Evolutionary conservation across 2,888 invertebrate genomes (phyloP).

Genomic region (Osmoderma eremita): DNA sequence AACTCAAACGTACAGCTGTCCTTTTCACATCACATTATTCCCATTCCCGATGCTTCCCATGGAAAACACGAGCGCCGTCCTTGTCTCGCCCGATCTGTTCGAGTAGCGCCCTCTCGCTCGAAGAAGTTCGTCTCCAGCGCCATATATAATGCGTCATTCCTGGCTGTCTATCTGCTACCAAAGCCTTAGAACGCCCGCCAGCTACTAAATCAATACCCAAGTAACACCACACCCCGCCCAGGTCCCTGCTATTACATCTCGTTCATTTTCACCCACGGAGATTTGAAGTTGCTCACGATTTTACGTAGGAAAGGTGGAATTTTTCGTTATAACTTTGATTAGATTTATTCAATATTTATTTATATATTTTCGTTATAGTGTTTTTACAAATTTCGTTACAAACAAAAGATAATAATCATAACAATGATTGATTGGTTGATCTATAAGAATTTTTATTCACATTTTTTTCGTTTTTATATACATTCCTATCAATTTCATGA

Average conservation of each 20-base stretch:
- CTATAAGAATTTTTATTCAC: too few species aligned
- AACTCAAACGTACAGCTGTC: slow-evolving; percentile 58
- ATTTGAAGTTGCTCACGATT: slow-evolving; percentile 32
- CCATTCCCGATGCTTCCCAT: slow-evolving; percentile 47
- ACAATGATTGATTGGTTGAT: too few species aligned
- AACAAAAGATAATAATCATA: too few species aligned
- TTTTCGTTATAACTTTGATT: background rate
- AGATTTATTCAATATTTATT: too few species aligned
- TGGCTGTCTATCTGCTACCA: slow-evolving; percentile 64
- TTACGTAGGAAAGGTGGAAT: background rate
- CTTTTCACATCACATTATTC: slow-evolving; percentile 61
- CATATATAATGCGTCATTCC: slow-evolving; percentile 66
- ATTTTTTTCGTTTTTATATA: too few species aligned
- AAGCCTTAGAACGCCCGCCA: slow-evolving; percentile 63
- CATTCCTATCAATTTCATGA: too few species aligned
- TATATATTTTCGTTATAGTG: too few species aligned
- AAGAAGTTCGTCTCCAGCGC: slow-evolving; percentile 63
- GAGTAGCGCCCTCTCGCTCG: slow-evolving; percentile 51
- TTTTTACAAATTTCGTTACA: too few species aligned
- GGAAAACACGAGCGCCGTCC: slow-evolving; percentile 50
- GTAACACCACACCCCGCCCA: slow-evolving; percentile 49
- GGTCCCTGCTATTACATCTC: slow-evolving; percentile 47
- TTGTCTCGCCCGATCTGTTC: slow-evolving; percentile 7
- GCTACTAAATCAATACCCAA: slow-evolving; percentile 65
- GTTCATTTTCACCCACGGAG: slow-evolving; percentile 49